Evolutionary conservation across 2,888 invertebrate genomes (phyloP).

Genomic region (Stegana nigrithorax): DNA sequence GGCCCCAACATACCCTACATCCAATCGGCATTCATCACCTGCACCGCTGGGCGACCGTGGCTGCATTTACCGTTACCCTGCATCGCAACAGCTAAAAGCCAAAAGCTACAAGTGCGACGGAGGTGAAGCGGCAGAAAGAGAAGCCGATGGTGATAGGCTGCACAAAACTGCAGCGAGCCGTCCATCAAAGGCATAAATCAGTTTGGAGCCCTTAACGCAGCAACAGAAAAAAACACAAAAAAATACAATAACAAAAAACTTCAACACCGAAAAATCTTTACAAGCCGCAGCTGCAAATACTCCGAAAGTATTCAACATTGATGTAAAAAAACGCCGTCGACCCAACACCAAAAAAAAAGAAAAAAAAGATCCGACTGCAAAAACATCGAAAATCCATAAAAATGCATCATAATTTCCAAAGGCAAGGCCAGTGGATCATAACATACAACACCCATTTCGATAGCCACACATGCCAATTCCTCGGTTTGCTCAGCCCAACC

Average conservation of each 20-base stretch:
- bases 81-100: conserved; percentile 25
- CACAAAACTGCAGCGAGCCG: conserved; percentile 32
- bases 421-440: conserved; percentile 20
- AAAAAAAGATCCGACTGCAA: conserved; percentile 47
- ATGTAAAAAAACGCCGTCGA: conserved; percentile 40
- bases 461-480: neutral
- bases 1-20: neutral
- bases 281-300: conserved; percentile 16
- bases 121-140: too few relatives aligned
- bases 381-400: conserved; percentile 69
- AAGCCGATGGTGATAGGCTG: neutral
- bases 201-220: conserved; percentile 48
- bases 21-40: conserved; percentile 21
- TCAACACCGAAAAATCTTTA: conserved; percentile 34
- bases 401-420: conserved; percentile 68
- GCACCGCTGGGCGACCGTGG: conserved; percentile 19
- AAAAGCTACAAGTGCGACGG: too few relatives aligned
- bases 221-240: conserved; percentile 20
- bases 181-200: conserved; percentile 67
- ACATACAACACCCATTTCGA: neutral
- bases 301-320: conserved; percentile 42
- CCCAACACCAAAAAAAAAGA: conserved; percentile 33
- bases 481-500: neutral
- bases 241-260: conserved; percentile 21
- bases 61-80: conserved; percentile 30